phyloP scores from a whole-genome alignment of 2,888 invertebrate species.

The Sipha maydis region DNA sequence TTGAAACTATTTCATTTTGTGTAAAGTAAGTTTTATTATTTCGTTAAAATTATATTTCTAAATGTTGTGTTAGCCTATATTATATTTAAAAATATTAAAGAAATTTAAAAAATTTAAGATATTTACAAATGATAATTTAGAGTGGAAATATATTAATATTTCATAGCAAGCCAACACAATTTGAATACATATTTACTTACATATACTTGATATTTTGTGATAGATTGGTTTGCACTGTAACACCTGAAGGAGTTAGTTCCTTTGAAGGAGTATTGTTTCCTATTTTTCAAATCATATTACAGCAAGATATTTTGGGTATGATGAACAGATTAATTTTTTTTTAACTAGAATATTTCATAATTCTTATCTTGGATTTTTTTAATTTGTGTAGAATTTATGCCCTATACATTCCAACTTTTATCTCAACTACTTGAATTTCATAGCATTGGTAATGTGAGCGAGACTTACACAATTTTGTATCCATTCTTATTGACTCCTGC shows the following conservation, averaged over 20 bases:
- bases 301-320: constrained; percentile 89
- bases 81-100: neutral
- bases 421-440: constrained; percentile 88
- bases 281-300: constrained; percentile 92
- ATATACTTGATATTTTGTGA: constrained; percentile 64
- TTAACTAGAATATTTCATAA: neutral
- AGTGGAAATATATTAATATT: constrained; percentile 13
- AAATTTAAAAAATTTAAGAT: no score
- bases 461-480: constrained; percentile 88
- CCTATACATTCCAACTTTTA: constrained; percentile 97
- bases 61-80: neutral
- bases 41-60: neutral
- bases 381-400: constrained; percentile 84
- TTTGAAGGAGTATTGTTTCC: constrained; percentile 95
- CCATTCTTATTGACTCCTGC: constrained; percentile 89
- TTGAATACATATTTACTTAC: constrained; percentile 2
- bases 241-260: constrained; percentile 80
- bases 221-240: constrained; percentile 86
- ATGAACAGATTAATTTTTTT: constrained; percentile 64
- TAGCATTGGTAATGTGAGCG: constrained; percentile 74
- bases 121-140: neutral
- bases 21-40: constrained; percentile 75
- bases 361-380: neutral
- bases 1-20: constrained; percentile 91
- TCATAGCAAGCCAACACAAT: neutral